phyloP scores from a whole-genome alignment of 2,797 vertebrate species.

The Peromyscus eremicus region DNA sequence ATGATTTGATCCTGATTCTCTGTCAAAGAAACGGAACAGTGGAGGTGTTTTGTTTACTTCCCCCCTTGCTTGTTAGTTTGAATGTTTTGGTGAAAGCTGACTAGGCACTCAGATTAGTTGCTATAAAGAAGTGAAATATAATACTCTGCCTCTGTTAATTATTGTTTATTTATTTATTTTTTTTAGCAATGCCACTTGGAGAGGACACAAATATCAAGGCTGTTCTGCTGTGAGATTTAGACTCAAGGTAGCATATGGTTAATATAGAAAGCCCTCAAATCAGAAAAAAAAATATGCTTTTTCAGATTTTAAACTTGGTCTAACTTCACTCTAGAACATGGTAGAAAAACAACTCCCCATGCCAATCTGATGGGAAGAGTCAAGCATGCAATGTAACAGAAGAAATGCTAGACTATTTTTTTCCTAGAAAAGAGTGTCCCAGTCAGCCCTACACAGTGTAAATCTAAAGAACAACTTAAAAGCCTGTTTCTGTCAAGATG shows the following conservation, averaged over 20 bases:
- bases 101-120: not conserved
- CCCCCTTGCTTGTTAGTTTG: not conserved
- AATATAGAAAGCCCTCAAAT: conserved; percentile 21
- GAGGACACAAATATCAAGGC: not conserved
- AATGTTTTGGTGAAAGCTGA: not conserved
- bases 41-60: not conserved
- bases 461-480: not conserved
- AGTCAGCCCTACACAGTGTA: not conserved
- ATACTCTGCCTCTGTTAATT: not conserved
- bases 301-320: conserved; percentile 29
- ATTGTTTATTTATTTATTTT: not conserved
- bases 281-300: conserved; percentile 18
- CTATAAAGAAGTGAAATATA: not conserved
- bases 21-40: not conserved
- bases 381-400: not conserved
- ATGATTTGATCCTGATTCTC: not conserved
- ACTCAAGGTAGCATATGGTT: not conserved
- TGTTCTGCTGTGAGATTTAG: conserved; percentile 19
- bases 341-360: not conserved
- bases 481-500: not conserved
- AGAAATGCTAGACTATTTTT: not conserved
- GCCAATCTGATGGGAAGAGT: not conserved
- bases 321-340: not conserved
- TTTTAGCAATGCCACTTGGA: not conserved
- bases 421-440: not conserved